A percentile compares a stretch with the other conserved stretches of the same genome.
Evolutionary conservation across 2,888 invertebrate species (phyloP).

Genomic region (Troides oblongomaculatus): DNA sequence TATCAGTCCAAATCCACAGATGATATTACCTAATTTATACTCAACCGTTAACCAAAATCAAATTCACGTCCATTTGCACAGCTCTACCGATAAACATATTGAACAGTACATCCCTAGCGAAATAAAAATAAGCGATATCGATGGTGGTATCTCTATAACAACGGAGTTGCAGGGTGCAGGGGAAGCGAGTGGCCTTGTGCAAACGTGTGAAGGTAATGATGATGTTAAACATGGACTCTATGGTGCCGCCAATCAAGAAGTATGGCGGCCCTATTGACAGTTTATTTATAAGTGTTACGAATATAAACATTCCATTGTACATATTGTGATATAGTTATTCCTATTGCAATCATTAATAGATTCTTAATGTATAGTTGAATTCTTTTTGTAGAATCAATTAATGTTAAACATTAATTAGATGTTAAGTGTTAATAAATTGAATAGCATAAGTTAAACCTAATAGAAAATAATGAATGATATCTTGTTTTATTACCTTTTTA

Average conservation of each 20-base stretch:
- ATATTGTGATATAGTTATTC: conserved; percentile 72
- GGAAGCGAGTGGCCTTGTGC: conserved; percentile 71
- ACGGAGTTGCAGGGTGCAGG: conserved; percentile 70
- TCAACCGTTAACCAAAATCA: conserved; percentile 93
- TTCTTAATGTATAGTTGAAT: conserved; percentile 43
- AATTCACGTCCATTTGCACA: conserved; percentile 90
- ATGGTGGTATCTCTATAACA: conserved; percentile 79
- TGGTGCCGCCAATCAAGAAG: conserved; percentile 71
- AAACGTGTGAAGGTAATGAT: conserved; percentile 75
- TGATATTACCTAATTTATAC: conserved; percentile 89
- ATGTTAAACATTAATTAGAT: conserved; percentile 75
- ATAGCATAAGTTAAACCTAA: conserved; percentile 43
- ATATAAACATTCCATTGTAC: conserved; percentile 64
- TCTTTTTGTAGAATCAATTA: conserved; percentile 51
- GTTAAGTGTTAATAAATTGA: conserved; percentile 66
- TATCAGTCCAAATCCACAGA: conserved; percentile 82
- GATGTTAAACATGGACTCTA: conserved; percentile 75
- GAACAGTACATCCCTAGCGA: conserved; percentile 83
- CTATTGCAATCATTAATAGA: conserved; percentile 36
- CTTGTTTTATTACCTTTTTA: conserved; percentile 32
- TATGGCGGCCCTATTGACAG: conserved; percentile 89
- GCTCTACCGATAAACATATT: conserved; percentile 82
- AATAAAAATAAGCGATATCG: conserved; percentile 81
- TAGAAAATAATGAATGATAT: conserved; percentile 38
- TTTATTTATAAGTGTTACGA: conserved; percentile 39